Conservation (phyloP, 2,797 vertebrate species). For the Graptemys geographica region DNA sequence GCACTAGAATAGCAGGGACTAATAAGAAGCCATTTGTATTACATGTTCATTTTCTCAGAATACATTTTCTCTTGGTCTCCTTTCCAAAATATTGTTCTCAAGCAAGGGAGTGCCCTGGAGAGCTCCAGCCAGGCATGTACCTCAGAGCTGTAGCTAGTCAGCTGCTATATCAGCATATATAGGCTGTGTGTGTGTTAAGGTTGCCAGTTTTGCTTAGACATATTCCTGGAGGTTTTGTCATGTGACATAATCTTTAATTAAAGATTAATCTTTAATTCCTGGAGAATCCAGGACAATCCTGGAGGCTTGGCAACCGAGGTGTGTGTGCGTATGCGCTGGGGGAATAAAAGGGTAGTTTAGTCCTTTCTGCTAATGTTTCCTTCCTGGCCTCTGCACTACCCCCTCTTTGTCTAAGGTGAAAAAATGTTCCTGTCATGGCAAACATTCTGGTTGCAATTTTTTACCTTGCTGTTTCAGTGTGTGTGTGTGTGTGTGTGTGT, state of each 20-base stretch:
- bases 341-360: not conserved
- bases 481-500: not conserved
- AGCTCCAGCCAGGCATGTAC: not conserved
- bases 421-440: rapidly evolving
- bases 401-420: not conserved
- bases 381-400: not conserved
- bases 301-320: too few relatives aligned
- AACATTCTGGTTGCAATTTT: not conserved
- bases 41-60: not conserved
- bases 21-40: not conserved
- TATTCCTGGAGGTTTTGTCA: too few relatives aligned
- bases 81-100: not conserved
- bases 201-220: too few relatives aligned
- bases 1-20: not conserved
- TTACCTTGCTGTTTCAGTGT: not conserved
- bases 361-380: not conserved
- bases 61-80: not conserved
- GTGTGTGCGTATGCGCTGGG: rapidly evolving
- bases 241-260: too few relatives aligned
- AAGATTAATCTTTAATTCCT: too few relatives aligned
- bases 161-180: not conserved
- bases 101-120: not conserved
- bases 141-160: not conserved
- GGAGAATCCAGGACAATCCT: too few relatives aligned
- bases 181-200: too few relatives aligned